Base-by-base conservation (phyloP, 2,797 vertebrate species). In the Euthynnus affinis region DNA sequence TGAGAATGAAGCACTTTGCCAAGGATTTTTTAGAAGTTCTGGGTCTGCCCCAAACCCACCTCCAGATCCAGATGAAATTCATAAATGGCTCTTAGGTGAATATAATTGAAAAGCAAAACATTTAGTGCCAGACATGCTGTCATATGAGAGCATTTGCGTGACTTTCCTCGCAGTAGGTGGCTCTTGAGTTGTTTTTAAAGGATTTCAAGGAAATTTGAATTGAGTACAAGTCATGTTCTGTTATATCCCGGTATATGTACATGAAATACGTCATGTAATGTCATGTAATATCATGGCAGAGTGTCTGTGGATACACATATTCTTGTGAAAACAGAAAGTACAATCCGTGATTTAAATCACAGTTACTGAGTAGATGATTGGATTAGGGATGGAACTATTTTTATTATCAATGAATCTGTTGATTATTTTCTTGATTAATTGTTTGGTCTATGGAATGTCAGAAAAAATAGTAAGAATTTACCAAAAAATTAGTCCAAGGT, bases 1-100 rank as follows among this genome's bases (percentile, higher is more conserved):
- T 37, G 63, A 14, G 42, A 66, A 56, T 12, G 51, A 53, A 68
- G 64, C 48, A 37, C 57, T 59, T 53, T 64, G 71, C 71, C 23
- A 44, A 42, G 66, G 52, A 27, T 64, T 74, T 64, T 74, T 44
- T 22, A 29, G 57, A 72, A 84, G 73, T 76, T 65, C 25, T 61
- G 49, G 34, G 22, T 76, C 55, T 76, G 63, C 55, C 46, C 34
- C 29, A 76, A 27, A 78, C 10, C n/a, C 37, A 51, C 7, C 61
- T 49, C 18, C 34, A 52, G 18, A 72, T 62, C 15, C 5, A 23
- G 48, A 61, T 57, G 18, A 13, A 56, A 42, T 37, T 55, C 25
- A 59, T 10, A 44, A 44, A 27, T n/a, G 42, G 9, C 2, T 52
- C 62, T 64, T 15, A 61, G 55, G 37, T 69, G 51, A 67, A 58